Evolutionary conservation across 2,888 invertebrate genomes (phyloP).

Genomic region (Dynastes grantii): DNA sequence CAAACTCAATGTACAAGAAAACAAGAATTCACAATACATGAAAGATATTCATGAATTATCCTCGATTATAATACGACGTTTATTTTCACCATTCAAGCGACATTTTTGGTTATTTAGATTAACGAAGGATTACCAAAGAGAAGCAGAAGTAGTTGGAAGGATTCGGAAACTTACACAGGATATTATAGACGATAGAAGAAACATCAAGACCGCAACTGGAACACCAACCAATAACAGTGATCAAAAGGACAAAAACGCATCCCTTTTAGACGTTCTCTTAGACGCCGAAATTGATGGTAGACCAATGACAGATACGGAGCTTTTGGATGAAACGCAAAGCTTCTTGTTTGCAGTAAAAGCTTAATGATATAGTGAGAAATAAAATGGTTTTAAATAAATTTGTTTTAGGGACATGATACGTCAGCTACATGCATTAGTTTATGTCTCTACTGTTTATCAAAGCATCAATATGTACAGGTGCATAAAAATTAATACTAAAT

Average conservation of each 20-base stretch:
- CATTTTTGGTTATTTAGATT: constrained; percentile 60
- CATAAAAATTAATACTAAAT: background rate
- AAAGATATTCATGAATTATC: constrained; percentile 76
- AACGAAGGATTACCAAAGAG: constrained; percentile 74
- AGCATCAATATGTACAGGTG: constrained; percentile 67
- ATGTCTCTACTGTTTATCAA: constrained; percentile 69
- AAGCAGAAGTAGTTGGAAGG: constrained; percentile 70
- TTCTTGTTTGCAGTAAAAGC: constrained; percentile 79
- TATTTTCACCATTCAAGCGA: constrained; percentile 65
- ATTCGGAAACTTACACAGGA: constrained; percentile 73
- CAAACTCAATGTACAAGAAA: constrained; percentile 79
- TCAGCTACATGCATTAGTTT: constrained; percentile 70
- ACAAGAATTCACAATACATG: constrained; percentile 81
- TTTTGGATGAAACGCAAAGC: constrained; percentile 81
- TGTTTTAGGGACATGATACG: constrained; percentile 70
- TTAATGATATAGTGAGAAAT: no score
- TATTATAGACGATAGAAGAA: constrained; percentile 72
- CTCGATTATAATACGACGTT: constrained; percentile 60
- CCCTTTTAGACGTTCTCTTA: constrained; percentile 77
- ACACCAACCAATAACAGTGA: background rate
- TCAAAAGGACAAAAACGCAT: background rate
- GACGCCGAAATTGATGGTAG: constrained; percentile 57
- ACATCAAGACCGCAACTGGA: background rate
- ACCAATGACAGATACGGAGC: constrained; percentile 73
- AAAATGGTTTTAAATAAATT: no score